phyloP scores from a whole-genome alignment of 2,797 vertebrate genomes.

The Crocidura indochinensis region DNA sequence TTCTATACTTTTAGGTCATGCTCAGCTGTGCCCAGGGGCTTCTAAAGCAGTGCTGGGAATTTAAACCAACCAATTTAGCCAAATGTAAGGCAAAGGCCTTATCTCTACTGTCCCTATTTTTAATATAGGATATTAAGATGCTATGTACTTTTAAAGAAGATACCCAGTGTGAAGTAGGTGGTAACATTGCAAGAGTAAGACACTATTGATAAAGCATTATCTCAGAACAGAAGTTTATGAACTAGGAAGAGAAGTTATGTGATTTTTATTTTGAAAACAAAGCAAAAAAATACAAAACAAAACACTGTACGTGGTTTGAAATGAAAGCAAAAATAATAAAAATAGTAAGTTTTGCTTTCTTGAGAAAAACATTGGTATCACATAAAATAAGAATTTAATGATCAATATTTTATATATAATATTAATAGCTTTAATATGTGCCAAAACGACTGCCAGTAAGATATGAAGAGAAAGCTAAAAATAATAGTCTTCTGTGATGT shows the following conservation, averaged over 20 bases:
- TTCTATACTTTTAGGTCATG: no score
- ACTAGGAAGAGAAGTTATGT: rapidly evolving
- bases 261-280: not conserved
- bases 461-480: constrained; percentile 46
- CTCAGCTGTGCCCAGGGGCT: no score
- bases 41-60: no score
- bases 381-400: constrained; percentile 27
- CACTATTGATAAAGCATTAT: not conserved
- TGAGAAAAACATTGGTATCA: constrained; percentile 7
- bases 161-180: not conserved
- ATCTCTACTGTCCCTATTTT: not conserved
- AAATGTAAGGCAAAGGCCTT: no score
- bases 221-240: not conserved
- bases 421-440: constrained; percentile 47
- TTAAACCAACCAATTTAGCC: no score
- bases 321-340: not conserved
- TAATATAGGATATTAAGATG: not conserved
- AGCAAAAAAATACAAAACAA: no score
- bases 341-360: not conserved
- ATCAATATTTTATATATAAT: constrained; percentile 6
- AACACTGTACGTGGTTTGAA: not conserved
- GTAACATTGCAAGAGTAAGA: no score
- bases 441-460: constrained; percentile 49
- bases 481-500: constrained; percentile 62
- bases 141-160: not conserved